Percentiles rank a stretch among this genome's conserved stretches.
These are phyloP conservation scores for Cynocephalus volans DNA, from an alignment of 2,113 vertebrate species.

Conservation along the genomic window DNA sequence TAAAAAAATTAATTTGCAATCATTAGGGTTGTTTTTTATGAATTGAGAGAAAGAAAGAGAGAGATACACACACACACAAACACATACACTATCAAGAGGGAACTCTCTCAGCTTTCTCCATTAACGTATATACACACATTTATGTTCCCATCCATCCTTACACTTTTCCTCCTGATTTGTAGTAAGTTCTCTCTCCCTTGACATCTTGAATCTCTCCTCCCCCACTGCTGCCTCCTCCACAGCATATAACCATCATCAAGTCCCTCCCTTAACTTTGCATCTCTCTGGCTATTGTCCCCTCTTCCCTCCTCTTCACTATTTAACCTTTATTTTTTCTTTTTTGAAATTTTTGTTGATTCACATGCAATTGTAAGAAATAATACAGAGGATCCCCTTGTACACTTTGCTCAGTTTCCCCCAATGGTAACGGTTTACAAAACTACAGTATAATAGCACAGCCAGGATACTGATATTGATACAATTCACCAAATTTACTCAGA, in stretches of 20 bases:
- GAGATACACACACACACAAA: background rate
- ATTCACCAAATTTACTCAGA: background rate
- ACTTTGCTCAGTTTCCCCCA: background rate
- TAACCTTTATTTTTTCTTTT: background rate
- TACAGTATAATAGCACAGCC: background rate
- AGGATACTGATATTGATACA: background rate
- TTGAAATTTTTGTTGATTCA: background rate
- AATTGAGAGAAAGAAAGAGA: background rate
- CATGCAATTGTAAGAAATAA: background rate
- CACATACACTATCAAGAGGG: background rate
- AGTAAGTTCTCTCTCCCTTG: background rate
- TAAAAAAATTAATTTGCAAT: conserved; percentile 74
- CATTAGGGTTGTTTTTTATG: conserved; percentile 74
- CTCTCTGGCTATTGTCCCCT: background rate
- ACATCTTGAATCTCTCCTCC: background rate
- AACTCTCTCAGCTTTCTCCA: background rate
- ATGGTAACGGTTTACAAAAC: background rate
- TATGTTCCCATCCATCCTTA: background rate
- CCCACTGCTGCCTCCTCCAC: background rate
- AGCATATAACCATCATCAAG: background rate
- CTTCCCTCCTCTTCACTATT: background rate
- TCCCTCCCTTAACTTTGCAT: background rate
- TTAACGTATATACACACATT: background rate
- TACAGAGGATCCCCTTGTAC: background rate
- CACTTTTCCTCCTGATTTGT: background rate